Base-by-base conservation (phyloP, 2,888 invertebrate genomes). In the Chirona hameri region DNA sequence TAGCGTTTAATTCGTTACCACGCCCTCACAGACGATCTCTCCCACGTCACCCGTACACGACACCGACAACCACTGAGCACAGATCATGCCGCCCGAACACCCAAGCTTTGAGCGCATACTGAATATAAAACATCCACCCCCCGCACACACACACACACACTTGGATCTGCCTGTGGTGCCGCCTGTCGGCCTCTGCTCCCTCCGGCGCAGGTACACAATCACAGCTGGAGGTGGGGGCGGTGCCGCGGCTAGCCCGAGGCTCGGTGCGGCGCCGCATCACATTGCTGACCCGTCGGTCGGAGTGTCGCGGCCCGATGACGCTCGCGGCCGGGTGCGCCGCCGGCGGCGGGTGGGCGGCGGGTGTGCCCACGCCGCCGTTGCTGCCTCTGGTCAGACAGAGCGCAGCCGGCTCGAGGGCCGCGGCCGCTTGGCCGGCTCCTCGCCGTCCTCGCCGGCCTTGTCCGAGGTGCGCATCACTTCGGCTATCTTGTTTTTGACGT, bases 391-490 rank as follows among this genome's bases (percentile, higher is more conserved):
- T 29, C 39, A 76, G 39, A 29, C 29, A 76, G 21, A 76, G 76
- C 39, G 76, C 21, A 9, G 76, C 21, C 31, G 39, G 57, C 72
- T 76, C 76, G 21, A 76, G 76, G 15, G n/a, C n/a, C 76, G 39
- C 31, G 76, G 39, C 21, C 76, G 76, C 76, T 39, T 24, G 21
- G 76, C 39, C 21, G 76, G 39, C 24, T 76, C 76, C 76, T 76
- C 76, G 39, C 18, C 15, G 3, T 14, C 21, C 21, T 76, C 76
- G 39, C 76, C 76, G 21, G 21, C 31, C 39, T 39, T 39, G 46
- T 84, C 84, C 46, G 84, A 83, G 21, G 83, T 83, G 31, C 84
- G 79, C 84, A 84, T 84, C 21, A 83, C 84, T 65, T 84, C 83
- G 24, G 83, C 84, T 69, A 84, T 84, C 65, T 83, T 83, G 52